Evolutionary conservation across 1,140 invertebrate genomes (phyloP), one percentile per base, ranked within the genome.

Genomic region (Eupristina koningsbergeri): DNA sequence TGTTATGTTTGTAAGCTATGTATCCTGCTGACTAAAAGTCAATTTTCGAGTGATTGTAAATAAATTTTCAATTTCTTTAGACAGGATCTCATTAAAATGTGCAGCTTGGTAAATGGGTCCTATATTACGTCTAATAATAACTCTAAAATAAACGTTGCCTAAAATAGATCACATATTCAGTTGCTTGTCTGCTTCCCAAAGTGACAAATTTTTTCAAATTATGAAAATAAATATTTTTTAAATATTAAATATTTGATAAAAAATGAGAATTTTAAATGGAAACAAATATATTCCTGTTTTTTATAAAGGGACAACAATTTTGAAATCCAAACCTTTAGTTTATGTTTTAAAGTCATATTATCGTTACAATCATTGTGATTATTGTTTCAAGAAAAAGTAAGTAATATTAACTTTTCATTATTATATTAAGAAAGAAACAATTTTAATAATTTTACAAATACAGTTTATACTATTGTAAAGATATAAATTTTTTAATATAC

Each of bases 271-370:
- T 64, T 58, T 74, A 64, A 50, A 84, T 69, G 22, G n/a, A 53
- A 83, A 64, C 9, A 85, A 78, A 45, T 22, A 50, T 50, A 64
- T 73, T 78, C 53, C n/a, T n/a, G n/a, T n/a, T 79, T 67, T 93
- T 67, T 87, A 89, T 83, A 89, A 90, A 75, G 94, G 94, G 13
- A 91, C 92, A 67, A 90, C 92, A 13, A 90, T 95, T 58, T 88
- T 94, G 17, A 92, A 91, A 34, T 93, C 94, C 63, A 93, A 94
- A 87, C 95, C 95, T 7, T 96, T 95, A 87, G 93, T 91, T 36
- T 94, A 92, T 87, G 90, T 93, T 1, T 87, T 96, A 0, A 94
- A 93, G 86, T 94, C 93, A 0, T 93, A 94, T 86, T 91, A 93
- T 83, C 92, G 93, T 64, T 91, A 92, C 69, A 91, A 93, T 86